Conservation (phyloP, 2,888 invertebrate genomes). For the Lasiommata megera region DNA sequence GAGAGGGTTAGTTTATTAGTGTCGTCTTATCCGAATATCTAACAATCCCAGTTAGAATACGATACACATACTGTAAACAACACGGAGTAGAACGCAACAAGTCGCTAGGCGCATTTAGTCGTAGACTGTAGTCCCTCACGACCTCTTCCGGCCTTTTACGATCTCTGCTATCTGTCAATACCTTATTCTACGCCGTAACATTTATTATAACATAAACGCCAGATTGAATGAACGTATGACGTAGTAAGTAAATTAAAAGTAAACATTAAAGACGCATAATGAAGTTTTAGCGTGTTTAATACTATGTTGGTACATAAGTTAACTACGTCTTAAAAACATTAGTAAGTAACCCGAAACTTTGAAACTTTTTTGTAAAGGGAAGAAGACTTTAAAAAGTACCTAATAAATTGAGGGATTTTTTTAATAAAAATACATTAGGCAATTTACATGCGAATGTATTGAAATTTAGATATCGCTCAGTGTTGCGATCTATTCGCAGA, state of each 20-base stretch:
- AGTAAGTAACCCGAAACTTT: no score
- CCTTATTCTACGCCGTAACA: background rate
- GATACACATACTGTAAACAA: conserved; percentile 51
- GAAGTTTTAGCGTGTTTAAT: background rate
- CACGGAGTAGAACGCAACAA: conserved; percentile 58
- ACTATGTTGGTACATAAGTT: background rate
- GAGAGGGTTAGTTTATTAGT: no score
- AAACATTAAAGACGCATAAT: background rate
- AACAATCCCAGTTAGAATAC: conserved; percentile 29
- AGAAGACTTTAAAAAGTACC: no score
- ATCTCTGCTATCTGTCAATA: conserved; percentile 36
- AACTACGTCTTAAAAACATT: background rate
- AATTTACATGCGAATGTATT: background rate
- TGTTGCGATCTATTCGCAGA: conserved; percentile 11
- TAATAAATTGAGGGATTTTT: no score
- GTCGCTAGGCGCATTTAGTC: conserved; percentile 47
- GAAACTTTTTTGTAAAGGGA: no score
- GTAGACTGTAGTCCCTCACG: conserved; percentile 40
- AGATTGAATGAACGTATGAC: conserved; percentile 22
- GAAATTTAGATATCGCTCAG: background rate
- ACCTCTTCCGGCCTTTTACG: conserved; percentile 55
- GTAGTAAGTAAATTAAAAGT: conserved; percentile 17
- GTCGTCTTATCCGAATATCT: conserved; percentile 17
- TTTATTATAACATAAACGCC: background rate
- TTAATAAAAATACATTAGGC: no score